Evolutionary conservation across 2,888 invertebrate species (phyloP).

Genomic region (Tipula vernalis): DNA sequence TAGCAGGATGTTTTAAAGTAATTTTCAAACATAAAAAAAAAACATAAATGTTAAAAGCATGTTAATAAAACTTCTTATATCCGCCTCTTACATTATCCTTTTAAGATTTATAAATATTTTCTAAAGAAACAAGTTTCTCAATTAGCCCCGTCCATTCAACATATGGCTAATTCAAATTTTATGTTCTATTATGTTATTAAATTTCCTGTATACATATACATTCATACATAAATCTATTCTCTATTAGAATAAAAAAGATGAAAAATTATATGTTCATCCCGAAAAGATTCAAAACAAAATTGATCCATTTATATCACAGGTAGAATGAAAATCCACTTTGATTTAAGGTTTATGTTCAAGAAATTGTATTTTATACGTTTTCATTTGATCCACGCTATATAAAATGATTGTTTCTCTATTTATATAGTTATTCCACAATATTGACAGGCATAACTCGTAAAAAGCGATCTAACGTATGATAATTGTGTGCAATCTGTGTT

Average conservation of each 20-base stretch:
- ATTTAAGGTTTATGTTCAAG: neutral
- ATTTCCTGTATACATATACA: neutral
- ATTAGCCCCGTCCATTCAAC: neutral
- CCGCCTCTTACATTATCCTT: constrained; percentile 4
- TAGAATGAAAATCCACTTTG: neutral
- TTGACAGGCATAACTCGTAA: too few species aligned
- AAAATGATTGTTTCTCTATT: too few species aligned
- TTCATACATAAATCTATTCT: neutral
- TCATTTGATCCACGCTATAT: too few species aligned
- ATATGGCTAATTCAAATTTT: neutral
- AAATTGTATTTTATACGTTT: neutral
- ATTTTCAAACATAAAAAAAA: neutral
- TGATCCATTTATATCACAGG: neutral
- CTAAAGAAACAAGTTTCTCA: neutral
- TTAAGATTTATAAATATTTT: neutral
- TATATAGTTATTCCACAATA: too few species aligned
- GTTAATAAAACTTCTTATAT: neutral
- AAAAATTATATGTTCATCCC: neutral
- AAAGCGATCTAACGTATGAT: too few species aligned
- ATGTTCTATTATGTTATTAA: neutral
- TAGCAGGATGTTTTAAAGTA: neutral
- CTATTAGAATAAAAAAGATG: neutral
- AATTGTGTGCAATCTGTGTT: too few species aligned
- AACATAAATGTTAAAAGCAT: neutral
- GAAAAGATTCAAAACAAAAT: neutral